Evolutionary conservation across 2,797 vertebrate species (phyloP), one percentile per base, ranked within the genome.

Genomic region (Poeciliopsis gracilis): DNA sequence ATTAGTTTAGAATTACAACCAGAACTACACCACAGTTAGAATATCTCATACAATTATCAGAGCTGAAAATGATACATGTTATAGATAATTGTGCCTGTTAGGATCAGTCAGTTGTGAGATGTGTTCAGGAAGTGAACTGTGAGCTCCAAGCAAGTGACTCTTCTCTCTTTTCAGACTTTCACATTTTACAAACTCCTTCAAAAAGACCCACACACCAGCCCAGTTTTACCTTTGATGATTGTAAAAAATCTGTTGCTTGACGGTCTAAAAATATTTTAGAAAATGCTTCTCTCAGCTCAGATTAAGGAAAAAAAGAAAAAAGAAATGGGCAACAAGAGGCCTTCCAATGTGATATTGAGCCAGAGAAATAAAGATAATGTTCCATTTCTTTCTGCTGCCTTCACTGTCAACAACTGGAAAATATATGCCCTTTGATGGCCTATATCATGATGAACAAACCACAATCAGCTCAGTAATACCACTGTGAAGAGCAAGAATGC

Each of bases 371-470:
- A 41, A 45, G 12, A 72, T 72, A 75, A 20, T 73, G 15, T 45
- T 45, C 2, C 18, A 43, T 59, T 75, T 36, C 8, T 59, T 30
- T 41, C 28, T 72, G 71, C 5, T 25, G 49, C 11, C 38, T 38
- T 73, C 49, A 74, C 53, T 28, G 43, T 57, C 57, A 63, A 47
- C 43, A 63, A 61, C n/a, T 47, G 18, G 10, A 45, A 28, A 63
- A 36, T 2, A 61, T 23, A 63, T 51, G 55, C n/a, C 41, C 43
- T 47, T 12, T 15, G n/a, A 61, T 41, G 16, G 55, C 18, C 74
- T 63, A 63, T 75, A 47, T 63, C 57, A 47, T 75, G n/a, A 59
- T 75, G 57, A 75, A 59, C n/a, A 63, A 61, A 75, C 45, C 74
- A 75, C 28, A 75, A 16, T 63, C 12, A 63, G 18, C 74, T 63